Evolutionary conservation across 2,888 invertebrate genomes (phyloP).

Genomic region (Invenusta paracnida): DNA sequence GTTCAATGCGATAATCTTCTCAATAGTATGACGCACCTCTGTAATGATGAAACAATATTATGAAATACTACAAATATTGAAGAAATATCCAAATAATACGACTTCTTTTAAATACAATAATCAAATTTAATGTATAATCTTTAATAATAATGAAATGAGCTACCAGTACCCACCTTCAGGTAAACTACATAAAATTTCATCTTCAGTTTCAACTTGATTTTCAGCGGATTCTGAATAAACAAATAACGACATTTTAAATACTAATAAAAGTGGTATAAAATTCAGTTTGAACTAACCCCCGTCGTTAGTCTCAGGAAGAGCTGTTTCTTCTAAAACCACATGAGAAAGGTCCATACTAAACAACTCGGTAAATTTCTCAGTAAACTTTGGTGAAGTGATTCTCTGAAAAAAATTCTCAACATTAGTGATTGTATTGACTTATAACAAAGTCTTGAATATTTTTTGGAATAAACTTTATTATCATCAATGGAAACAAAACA

Average conservation of each 20-base stretch:
- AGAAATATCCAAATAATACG: too few relatives aligned
- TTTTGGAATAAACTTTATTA: too few relatives aligned
- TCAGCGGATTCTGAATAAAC: not conserved
- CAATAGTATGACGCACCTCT: not conserved
- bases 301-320: not conserved
- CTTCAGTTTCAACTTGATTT: not conserved
- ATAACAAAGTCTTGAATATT: too few relatives aligned
- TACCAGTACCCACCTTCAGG: too few relatives aligned
- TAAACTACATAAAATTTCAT: not conserved
- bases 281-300: not conserved
- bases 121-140: not conserved
- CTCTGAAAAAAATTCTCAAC: not conserved
- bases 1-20: not conserved
- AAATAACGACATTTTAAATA: not conserved
- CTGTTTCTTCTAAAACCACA: not conserved
- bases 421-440: too few relatives aligned
- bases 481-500: not conserved
- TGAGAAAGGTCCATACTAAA: not conserved
- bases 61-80: too few relatives aligned
- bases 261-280: not conserved
- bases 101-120: too few relatives aligned
- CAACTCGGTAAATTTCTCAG: not conserved
- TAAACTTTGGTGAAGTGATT: not conserved
- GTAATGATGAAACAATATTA: too few relatives aligned
- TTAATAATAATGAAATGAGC: too few relatives aligned